A percentile compares a stretch with the other conserved stretches of the same genome.
Conservation (phyloP, 92 coral and sea anemone genomes). For the Parazoanthus swiftii region DNA sequence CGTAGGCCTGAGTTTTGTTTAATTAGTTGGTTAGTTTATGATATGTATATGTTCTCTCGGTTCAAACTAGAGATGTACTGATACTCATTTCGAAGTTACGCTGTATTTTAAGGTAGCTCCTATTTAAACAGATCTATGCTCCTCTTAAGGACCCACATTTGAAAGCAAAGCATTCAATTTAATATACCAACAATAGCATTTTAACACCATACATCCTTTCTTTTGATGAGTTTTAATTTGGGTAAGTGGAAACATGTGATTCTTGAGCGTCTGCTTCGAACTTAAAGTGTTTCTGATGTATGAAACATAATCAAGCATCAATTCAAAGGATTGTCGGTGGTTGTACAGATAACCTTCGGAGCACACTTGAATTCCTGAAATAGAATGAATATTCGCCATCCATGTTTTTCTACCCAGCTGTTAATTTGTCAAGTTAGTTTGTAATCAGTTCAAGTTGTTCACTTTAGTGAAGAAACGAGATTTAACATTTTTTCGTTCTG, state of each 20-base stretch:
- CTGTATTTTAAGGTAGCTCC: too few relatives aligned
- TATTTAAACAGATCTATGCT: neutral
- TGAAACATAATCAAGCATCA: neutral
- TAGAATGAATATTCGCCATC: constrained; percentile 20
- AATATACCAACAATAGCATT: constrained; percentile 1
- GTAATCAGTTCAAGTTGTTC: neutral
- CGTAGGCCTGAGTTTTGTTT: neutral
- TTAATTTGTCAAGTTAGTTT: neutral
- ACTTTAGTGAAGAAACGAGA: neutral
- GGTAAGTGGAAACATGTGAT: neutral
- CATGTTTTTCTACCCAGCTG: constrained; percentile 1
- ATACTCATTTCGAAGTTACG: neutral
- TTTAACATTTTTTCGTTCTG: neutral
- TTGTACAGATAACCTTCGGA: constrained; percentile 19
- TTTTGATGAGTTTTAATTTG: neutral
- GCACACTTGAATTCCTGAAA: constrained; percentile 27
- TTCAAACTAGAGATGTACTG: neutral
- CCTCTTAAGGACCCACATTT: neutral
- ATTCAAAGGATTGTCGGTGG: neutral
- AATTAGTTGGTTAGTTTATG: neutral
- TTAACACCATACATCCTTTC: neutral
- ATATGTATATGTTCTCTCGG: constrained; percentile 1
- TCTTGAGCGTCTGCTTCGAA: neutral
- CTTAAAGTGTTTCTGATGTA: neutral
- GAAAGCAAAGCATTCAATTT: constrained; percentile 7